Evolutionary conservation across 2,797 vertebrate species (phyloP).

Genomic region (Psittacula echo): DNA sequence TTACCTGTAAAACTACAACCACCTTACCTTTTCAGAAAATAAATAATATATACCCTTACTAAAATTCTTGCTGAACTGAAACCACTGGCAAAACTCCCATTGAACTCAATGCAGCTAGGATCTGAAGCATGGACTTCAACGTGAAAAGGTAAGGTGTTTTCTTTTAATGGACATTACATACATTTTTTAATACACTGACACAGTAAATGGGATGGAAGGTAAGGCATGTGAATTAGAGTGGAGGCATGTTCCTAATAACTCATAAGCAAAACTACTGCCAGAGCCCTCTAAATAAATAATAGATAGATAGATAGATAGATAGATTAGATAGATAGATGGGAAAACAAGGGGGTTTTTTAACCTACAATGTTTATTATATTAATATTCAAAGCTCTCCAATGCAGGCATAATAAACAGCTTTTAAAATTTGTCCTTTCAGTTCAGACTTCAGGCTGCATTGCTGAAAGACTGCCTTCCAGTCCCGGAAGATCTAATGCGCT

Average conservation of each 20-base stretch:
- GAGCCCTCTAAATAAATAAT: not conserved
- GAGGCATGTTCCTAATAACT: fast-evolving
- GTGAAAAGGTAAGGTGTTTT: not conserved
- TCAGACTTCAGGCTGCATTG: not conserved
- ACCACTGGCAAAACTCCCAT: not conserved
- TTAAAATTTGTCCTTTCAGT: not conserved
- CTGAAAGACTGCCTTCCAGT: not conserved
- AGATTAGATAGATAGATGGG: too few relatives aligned
- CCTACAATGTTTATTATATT: not conserved
- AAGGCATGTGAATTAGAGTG: not conserved
- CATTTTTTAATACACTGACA: not conserved
- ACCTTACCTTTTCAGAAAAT: not conserved
- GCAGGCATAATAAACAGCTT: not conserved
- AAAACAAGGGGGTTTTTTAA: not conserved
- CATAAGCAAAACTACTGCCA: not conserved
- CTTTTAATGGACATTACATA: not conserved
- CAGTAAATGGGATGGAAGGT: not conserved
- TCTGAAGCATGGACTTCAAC: not conserved
- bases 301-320: not conserved
- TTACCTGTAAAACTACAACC: not conserved
- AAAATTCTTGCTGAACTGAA: not conserved
- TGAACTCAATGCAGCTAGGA: not conserved
- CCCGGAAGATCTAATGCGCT: slow-evolving; percentile 15
- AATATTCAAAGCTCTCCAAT: not conserved
- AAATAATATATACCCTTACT: not conserved